Evolutionary conservation across 2,888 invertebrate genomes (phyloP).

Genomic region (Diarsia mendica): DNA sequence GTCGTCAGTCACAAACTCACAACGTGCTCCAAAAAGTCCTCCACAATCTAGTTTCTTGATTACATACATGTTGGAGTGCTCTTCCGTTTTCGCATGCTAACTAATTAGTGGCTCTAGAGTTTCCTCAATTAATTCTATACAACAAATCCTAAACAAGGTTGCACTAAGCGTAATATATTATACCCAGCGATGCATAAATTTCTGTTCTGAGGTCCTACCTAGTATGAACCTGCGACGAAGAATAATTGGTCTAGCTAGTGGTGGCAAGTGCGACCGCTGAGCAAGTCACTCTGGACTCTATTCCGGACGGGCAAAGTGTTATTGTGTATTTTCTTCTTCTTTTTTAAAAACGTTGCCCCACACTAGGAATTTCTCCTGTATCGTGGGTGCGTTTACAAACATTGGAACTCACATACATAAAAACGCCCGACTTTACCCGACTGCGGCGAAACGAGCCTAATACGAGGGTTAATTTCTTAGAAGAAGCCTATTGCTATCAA

Average conservation of each 20-base stretch:
- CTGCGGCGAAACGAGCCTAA: too few species aligned
- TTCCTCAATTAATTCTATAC: slow-evolving; percentile 8
- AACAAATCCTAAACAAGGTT: slow-evolving; percentile 17
- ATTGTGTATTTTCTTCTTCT: too few species aligned
- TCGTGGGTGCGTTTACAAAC: too few species aligned
- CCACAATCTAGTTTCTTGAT: neutral
- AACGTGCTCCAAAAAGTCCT: neutral
- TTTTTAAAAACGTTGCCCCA: too few species aligned
- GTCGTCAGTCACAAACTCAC: neutral
- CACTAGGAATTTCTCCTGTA: too few species aligned
- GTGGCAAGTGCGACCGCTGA: too few species aligned
- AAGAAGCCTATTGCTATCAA: too few species aligned
- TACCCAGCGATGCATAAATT: slow-evolving; percentile 31
- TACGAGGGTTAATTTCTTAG: too few species aligned
- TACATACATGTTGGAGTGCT: neutral
- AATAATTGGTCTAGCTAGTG: neutral
- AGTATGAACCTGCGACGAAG: neutral
- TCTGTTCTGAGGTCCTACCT: neutral
- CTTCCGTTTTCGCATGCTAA: neutral
- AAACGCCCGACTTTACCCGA: too few species aligned
- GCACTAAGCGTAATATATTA: slow-evolving; percentile 40
- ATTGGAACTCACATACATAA: too few species aligned
- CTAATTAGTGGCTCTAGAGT: slow-evolving; percentile 44
- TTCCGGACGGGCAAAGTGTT: too few species aligned
- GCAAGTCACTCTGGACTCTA: neutral